Conservation (phyloP, 2,888 invertebrate genomes). For the Drosophila maculinotata region DNA sequence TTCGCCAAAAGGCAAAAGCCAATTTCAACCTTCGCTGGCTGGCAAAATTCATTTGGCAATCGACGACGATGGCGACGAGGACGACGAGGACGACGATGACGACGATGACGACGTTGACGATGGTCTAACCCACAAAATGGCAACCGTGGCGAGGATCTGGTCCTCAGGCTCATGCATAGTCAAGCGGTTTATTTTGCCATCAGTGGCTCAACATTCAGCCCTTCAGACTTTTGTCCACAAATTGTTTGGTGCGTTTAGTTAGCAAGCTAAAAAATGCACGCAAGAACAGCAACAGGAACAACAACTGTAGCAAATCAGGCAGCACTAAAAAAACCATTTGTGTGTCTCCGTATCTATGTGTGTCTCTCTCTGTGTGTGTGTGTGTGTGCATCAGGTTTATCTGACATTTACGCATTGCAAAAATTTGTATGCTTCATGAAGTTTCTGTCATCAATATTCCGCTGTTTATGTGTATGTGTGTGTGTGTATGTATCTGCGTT, state of each 20-base stretch:
- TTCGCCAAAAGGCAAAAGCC: constrained; percentile 75
- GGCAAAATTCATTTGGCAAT: constrained; percentile 75
- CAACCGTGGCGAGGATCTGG: constrained; percentile 20
- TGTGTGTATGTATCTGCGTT: constrained; percentile 1
- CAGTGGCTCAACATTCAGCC: constrained; percentile 13
- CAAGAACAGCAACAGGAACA: constrained; percentile 12
- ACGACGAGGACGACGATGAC: not conserved
- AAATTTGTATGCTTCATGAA: constrained; percentile 68
- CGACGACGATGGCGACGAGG: constrained; percentile 31
- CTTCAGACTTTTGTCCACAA: constrained; percentile 19
- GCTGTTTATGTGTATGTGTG: constrained; percentile 13
- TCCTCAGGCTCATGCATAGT: constrained; percentile 67
- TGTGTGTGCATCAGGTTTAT: too few relatives aligned
- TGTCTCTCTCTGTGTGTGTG: too few relatives aligned
- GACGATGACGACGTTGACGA: constrained; percentile 4
- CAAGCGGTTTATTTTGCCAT: constrained; percentile 46
- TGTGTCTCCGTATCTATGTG: constrained; percentile 2
- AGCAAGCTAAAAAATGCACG: constrained; percentile 49
- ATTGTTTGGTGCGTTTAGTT: constrained; percentile 57
- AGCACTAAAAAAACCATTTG: constrained; percentile 15
- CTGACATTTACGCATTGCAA: constrained; percentile 71
- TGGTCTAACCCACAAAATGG: constrained; percentile 23
- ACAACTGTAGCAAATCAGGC: constrained; percentile 23
- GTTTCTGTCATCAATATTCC: constrained; percentile 72
- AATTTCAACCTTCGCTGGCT: constrained; percentile 75